These are phyloP conservation scores for Drymodes brunneopygia DNA, from an alignment of 2,113 vertebrate genomes.

Conservation along the genomic window DNA sequence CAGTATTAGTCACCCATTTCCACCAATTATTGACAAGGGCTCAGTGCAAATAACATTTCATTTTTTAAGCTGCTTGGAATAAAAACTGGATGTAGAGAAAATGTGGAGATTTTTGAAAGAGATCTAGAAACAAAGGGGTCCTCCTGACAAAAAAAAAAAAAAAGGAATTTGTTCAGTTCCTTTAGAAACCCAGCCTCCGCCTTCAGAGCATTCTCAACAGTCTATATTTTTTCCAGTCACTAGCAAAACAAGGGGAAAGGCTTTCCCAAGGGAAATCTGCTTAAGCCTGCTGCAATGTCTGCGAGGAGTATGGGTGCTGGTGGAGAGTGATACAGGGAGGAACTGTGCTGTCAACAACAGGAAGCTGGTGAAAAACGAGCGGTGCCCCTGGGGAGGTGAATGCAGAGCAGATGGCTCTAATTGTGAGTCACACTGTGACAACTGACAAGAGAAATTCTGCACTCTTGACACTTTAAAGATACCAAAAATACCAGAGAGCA, in stretches of 20 bases:
- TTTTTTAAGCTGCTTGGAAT: background rate
- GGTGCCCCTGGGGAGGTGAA: slow-evolving; percentile 69
- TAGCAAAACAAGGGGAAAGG: slow-evolving; percentile 37
- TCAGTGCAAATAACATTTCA: background rate
- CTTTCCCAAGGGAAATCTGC: slow-evolving; percentile 62
- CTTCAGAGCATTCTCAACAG: slow-evolving; percentile 16
- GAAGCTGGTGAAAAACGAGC: slow-evolving; percentile 80
- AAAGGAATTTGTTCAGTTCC: background rate
- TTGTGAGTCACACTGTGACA: slow-evolving; percentile 76
- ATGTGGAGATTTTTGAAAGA: background rate
- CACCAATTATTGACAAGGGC: background rate
- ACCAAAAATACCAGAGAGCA: slow-evolving; percentile 75
- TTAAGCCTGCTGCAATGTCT: slow-evolving; percentile 33
- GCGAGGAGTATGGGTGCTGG: slow-evolving; percentile 52
- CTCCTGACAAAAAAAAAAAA: background rate
- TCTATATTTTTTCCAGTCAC: background rate
- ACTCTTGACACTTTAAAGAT: slow-evolving; percentile 79
- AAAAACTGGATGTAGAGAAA: background rate
- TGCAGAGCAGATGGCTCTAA: slow-evolving; percentile 79
- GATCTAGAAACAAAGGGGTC: background rate
- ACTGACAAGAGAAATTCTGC: slow-evolving; percentile 77
- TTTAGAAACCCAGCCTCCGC: background rate
- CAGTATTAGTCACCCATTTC: background rate
- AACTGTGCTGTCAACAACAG: slow-evolving; percentile 84
- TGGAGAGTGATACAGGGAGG: slow-evolving; percentile 76